phyloP scores from a whole-genome alignment of 2,888 invertebrate genomes.

The Nycteola revayana region DNA sequence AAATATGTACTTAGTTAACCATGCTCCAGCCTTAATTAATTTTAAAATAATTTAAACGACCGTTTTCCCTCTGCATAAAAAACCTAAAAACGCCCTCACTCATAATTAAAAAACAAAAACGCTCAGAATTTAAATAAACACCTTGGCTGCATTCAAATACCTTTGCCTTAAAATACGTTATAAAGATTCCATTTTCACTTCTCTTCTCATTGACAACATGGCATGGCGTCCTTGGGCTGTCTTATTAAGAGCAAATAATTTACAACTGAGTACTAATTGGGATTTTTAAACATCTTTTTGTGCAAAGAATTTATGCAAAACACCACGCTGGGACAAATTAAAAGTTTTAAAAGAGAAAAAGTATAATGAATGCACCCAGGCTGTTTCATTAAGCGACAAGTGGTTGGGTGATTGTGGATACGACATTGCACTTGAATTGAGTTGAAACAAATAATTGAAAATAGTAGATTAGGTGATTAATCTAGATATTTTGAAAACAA shows the following conservation, averaged over 20 bases:
- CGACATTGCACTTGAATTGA: too few relatives aligned
- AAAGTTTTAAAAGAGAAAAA: constrained; percentile 61
- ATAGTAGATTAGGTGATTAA: too few relatives aligned
- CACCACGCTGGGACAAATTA: constrained; percentile 73
- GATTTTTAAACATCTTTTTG: constrained; percentile 55
- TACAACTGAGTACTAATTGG: constrained; percentile 69
- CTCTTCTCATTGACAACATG: constrained; percentile 25
- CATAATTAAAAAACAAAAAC: background rate
- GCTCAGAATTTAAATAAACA: constrained; percentile 1
- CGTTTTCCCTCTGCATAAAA: background rate
- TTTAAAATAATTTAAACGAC: too few relatives aligned
- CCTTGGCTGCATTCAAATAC: constrained; percentile 10
- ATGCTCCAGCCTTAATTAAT: too few relatives aligned
- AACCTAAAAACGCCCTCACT: background rate
- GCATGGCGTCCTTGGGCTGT: constrained; percentile 42
- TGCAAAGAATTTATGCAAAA: constrained; percentile 76
- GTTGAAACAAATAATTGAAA: too few relatives aligned
- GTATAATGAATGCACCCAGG: constrained; percentile 76
- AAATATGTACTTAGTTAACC: too few relatives aligned
- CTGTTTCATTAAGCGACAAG: constrained; percentile 66
- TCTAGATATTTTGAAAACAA: too few relatives aligned
- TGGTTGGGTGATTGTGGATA: constrained; percentile 38
- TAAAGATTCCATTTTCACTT: constrained; percentile 27
- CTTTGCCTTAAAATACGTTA: constrained; percentile 13
- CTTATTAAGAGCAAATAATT: constrained; percentile 74